Base-by-base conservation (phyloP, 2,113 vertebrate genomes). In the Oncorhynchus nerka region DNA sequence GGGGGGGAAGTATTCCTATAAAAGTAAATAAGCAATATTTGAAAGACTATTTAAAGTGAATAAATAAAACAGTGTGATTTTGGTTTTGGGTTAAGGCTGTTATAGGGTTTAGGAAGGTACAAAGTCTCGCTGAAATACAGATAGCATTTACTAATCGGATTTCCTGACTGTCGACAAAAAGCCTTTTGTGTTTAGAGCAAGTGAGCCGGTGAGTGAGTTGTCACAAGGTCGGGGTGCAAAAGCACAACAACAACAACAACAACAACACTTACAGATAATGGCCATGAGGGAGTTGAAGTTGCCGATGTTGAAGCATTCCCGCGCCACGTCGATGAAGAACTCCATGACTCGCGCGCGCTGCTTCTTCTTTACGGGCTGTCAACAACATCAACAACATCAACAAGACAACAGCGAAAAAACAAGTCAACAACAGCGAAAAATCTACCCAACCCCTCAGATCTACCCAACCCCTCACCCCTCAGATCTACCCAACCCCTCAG, bases 201-300 rank as follows among this genome's bases (percentile, higher is more conserved):
- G 24, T 13, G 19, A 57, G 45, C 48, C 24, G 55, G 12, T 13
- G 20, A 45, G 49, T 55, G 26, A 16, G 2, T 5, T 62, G 15
- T n/a, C 5, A 28, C 20, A 28, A 28, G 28, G 28, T 28, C 28
- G 28, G 28, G 28, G 28, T 28, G 28, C 28, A 28, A 28, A 28
- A 28, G 28, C 28, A 28, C 59, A 48, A 1, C 3, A 68, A 13
- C 48, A 51, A 51, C 48, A 15, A 15, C 48, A 51, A 51, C 48
- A 15, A 51, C 73, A 39, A 82, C 64, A 96, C 97, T 98, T 87
- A 99, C 97, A 97, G 79, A 99, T 96, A 83, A 99, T 97, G 45
- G 97, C 97, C 97, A 99, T 98, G 84, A 99, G 93, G 71, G 97
- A 99, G 88, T 99, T 99, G 67, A 99, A 99, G 93, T 99, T 99